A percentile compares a stretch with the other conserved stretches of the same genome.
Conservation (phyloP, 1,140 invertebrate genomes). For the Drosophila azteca region DNA sequence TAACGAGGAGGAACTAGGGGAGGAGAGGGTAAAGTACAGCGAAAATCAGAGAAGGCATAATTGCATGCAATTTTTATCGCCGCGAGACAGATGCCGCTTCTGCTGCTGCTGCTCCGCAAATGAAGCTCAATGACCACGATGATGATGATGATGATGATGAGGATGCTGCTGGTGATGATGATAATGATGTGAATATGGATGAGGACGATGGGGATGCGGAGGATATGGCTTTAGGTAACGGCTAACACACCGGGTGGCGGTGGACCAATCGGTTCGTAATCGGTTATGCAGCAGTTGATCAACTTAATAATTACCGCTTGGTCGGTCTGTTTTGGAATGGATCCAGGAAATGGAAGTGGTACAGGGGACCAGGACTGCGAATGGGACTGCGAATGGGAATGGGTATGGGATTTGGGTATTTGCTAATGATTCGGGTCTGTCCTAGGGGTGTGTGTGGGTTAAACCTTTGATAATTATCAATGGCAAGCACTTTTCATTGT, state of each 20-base stretch:
- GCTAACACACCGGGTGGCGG: conserved; percentile 7
- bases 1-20: background rate
- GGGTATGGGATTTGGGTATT: background rate
- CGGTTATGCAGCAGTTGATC: conserved; percentile 35
- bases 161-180: background rate
- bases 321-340: background rate
- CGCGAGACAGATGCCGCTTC: conserved; percentile 31
- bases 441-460: too few species aligned
- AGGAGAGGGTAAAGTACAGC: background rate
- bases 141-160: background rate
- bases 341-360: conserved; percentile 4
- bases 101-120: conserved; percentile 7
- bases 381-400: background rate
- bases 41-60: conserved; percentile 47
- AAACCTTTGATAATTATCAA: too few species aligned
- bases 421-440: too few species aligned
- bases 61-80: conserved; percentile 71
- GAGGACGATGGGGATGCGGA: conserved; percentile 12
- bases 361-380: conserved; percentile 13
- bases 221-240: conserved; percentile 16
- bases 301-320: conserved; percentile 26
- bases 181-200: background rate
- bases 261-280: conserved; percentile 30
- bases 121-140: conserved; percentile 26
- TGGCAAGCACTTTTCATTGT: too few species aligned